Percentiles rank a stretch among this genome's conserved stretches.
phyloP scores from a whole-genome alignment of 2,113 vertebrate species.

The Percina caprodes region DNA sequence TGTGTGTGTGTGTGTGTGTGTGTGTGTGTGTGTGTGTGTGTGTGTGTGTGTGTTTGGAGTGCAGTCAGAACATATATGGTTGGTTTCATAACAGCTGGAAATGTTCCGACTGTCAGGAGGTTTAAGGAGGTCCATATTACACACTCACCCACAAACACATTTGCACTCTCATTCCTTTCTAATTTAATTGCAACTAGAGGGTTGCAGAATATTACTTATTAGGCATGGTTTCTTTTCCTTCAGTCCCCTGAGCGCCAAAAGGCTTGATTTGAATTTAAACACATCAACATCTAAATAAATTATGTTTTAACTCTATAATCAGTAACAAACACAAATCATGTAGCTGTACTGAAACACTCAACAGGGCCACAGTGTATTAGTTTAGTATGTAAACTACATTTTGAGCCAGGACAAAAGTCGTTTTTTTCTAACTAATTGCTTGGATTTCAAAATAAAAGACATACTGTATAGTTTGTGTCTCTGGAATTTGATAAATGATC shows the following conservation, averaged over 20 bases:
- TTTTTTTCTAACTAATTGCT: neutral
- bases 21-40: slow-evolving; percentile 23
- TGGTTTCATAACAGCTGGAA: slow-evolving; percentile 60
- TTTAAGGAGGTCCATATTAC: slow-evolving; percentile 31
- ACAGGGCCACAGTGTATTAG: neutral
- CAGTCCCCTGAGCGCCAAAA: neutral
- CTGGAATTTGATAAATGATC: slow-evolving; percentile 67
- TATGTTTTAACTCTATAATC: neutral
- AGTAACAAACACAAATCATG: neutral
- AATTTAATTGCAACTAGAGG: neutral
- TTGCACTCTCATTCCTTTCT: neutral
- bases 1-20: no score
- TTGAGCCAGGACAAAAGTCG: neutral
- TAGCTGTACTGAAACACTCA: neutral
- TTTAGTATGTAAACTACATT: slow-evolving; percentile 4
- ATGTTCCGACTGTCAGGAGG: slow-evolving; percentile 29
- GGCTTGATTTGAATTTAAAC: neutral
- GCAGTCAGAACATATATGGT: slow-evolving; percentile 19
- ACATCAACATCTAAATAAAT: no score
- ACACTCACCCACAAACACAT: slow-evolving; percentile 2
- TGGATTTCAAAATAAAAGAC: neutral
- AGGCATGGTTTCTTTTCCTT: neutral
- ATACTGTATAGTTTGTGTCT: neutral
- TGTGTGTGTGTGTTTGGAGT: slow-evolving; percentile 18
- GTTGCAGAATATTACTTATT: neutral